phyloP scores from a whole-genome alignment of 2,113 vertebrate genomes.

The Taurulus bubalis region DNA sequence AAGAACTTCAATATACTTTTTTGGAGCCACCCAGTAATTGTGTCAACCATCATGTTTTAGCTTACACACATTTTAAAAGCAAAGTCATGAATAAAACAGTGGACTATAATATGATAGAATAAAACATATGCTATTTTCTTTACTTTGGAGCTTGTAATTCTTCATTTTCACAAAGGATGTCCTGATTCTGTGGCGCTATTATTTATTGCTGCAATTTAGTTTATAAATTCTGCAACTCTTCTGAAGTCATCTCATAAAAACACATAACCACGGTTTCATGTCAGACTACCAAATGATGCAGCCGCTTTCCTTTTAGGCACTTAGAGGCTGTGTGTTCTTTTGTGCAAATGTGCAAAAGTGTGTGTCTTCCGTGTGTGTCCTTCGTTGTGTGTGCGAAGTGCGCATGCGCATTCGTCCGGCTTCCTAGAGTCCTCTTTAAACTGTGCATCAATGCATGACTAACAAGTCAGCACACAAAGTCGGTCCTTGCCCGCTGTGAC shows the following conservation, averaged over 20 bases:
- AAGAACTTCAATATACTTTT: slow-evolving; percentile 17
- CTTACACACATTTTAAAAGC: slow-evolving; percentile 47
- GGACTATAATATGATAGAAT: neutral
- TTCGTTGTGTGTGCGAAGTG: slow-evolving; percentile 12
- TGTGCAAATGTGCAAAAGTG: slow-evolving; percentile 56
- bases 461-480: slow-evolving; percentile 77
- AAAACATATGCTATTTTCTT: neutral
- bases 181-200: neutral
- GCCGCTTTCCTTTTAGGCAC: slow-evolving; percentile 56
- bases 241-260: slow-evolving; percentile 27
- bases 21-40: neutral
- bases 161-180: neutral
- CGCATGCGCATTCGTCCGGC: slow-evolving; percentile 41
- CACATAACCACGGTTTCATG: slow-evolving; percentile 44
- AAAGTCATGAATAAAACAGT: slow-evolving; percentile 36
- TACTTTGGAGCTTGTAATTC: neutral
- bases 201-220: slow-evolving; percentile 6
- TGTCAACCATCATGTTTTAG: slow-evolving; percentile 9
- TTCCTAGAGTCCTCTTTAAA: slow-evolving; percentile 85
- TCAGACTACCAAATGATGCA: slow-evolving; percentile 64
- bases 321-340: slow-evolving; percentile 53
- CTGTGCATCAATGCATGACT: slow-evolving; percentile 84
- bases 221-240: slow-evolving; percentile 24
- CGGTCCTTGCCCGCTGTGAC: slow-evolving; percentile 62
- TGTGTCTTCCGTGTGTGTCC: neutral